phyloP scores from a whole-genome alignment of 2,113 vertebrate genomes.

The Sterrhoptilus dennistouni region DNA sequence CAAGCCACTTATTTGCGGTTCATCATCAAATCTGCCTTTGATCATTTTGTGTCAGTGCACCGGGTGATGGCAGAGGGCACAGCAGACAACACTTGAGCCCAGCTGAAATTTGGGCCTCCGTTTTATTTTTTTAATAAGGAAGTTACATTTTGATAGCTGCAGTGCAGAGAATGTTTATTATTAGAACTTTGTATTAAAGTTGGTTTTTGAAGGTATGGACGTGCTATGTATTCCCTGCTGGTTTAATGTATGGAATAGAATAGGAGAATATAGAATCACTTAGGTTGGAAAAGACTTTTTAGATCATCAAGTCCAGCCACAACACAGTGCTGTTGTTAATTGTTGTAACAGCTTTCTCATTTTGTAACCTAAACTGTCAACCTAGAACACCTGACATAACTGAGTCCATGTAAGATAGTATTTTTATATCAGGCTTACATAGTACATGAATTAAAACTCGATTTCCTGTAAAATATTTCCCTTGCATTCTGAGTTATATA shows the following conservation, averaged over 20 bases:
- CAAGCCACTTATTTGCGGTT: slow-evolving; percentile 86
- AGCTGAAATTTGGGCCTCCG: neutral
- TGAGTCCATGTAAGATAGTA: neutral
- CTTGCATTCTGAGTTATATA: neutral
- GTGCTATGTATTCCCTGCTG: neutral
- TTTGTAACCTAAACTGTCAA: neutral
- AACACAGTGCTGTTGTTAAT: neutral
- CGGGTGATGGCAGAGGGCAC: slow-evolving; percentile 80
- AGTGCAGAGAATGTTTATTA: neutral
- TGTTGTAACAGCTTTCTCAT: neutral
- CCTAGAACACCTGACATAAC: neutral
- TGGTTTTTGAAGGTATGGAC: neutral
- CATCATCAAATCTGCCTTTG: slow-evolving; percentile 87
- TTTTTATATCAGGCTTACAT: neutral
- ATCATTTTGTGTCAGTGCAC: slow-evolving; percentile 92
- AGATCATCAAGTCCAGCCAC: neutral
- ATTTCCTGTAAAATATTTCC: neutral
- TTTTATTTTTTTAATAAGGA: neutral
- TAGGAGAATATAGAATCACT: neutral
- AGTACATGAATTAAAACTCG: neutral
- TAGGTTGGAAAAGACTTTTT: neutral
- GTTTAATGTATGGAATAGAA: neutral
- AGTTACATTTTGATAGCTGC: neutral
- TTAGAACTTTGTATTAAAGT: neutral
- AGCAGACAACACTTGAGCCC: slow-evolving; percentile 1